A percentile compares a stretch with the other conserved stretches of the same genome.
These are phyloP conservation scores for Okamejei kenojei DNA, from an alignment of 2,797 vertebrate species.

Conservation along the genomic window DNA sequence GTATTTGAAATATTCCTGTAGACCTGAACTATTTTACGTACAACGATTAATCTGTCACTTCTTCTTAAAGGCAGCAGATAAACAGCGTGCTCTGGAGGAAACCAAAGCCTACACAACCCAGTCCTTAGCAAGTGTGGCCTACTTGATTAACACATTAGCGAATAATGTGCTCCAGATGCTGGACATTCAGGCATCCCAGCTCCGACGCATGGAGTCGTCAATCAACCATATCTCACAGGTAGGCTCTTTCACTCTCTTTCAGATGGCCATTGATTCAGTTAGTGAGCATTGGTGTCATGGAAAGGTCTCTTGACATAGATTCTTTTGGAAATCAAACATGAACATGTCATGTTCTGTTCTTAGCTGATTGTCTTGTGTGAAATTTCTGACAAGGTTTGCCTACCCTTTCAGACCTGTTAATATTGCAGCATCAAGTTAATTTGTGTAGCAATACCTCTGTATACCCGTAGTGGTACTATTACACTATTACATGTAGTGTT, in stretches of 20 bases:
- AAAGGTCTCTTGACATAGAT: too few species aligned
- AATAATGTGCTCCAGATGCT: slow-evolving; percentile 98
- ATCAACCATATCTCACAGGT: slow-evolving; percentile 99
- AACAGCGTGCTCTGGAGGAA: slow-evolving; percentile 91
- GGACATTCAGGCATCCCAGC: slow-evolving; percentile 93
- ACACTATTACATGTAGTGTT: neutral
- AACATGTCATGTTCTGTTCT: neutral
- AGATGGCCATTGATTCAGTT: neutral
- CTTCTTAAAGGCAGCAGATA: slow-evolving; percentile 77
- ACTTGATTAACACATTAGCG: slow-evolving; percentile 95
- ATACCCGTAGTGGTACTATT: neutral
- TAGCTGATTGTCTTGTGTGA: neutral
- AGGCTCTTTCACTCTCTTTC: slow-evolving; percentile 38
- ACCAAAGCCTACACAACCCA: slow-evolving; percentile 97
- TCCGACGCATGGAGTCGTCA: slow-evolving; percentile 94
- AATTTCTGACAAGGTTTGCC: neutral
- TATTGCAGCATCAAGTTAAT: neutral
- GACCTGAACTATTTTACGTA: neutral
- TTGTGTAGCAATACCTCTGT: neutral
- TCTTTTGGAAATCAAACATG: neutral
- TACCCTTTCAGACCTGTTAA: neutral
- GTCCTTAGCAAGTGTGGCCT: slow-evolving; percentile 93
- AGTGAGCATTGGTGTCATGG: neutral
- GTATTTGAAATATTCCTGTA: neutral
- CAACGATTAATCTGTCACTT: slow-evolving; percentile 38